Base-by-base conservation (phyloP, 1,140 invertebrate species). In the Conus ventricosus region DNA sequence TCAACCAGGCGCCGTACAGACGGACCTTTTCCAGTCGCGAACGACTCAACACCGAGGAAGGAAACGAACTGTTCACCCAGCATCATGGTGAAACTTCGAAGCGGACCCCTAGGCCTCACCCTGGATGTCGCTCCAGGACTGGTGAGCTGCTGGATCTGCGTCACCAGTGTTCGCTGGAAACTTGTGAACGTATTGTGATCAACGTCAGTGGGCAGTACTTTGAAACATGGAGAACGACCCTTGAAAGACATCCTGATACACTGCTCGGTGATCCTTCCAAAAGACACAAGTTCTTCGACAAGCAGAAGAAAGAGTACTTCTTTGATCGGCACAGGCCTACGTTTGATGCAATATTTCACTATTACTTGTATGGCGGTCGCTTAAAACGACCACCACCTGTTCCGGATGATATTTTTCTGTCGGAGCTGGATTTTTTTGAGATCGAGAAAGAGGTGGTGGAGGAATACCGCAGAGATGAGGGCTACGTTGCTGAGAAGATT, bases 131-230 rank as follows among this genome's bases (percentile, higher is more conserved):
- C 39, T 87, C 75, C 10, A 54, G 10, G 3, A 60, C 84, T 7
- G 92, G 90, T 25, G 91, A 91, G 67, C 89, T 88, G 39, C 90
- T 91, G 60, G 88, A 91, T 13, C 54, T 88, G 27, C 88, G 90
- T 3, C 94, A 95, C 90, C 87, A 90, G 20, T 95, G 94, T 85
- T 88, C 90, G 53, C 84, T 93, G 39, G 89, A 90, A 5, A 94
- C 93, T 1, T 95, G 94, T 86, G 94, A 95, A 86, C 86, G 94
- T 13, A 97, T 99, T 94, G 98, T 98, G 93, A 99, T 99, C 96
- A 99, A 99, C 96, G 98, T 99, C 95, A 99, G 98, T 96, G 99
- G 99, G 92, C 97, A 99, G 96, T 97, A 98, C 96, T 99, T 99
- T 96, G 99, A 99, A 96, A 99, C 99, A 92, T 98, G 99, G 96